Evolutionary conservation across 1,140 invertebrate species (phyloP).

Genomic region (Drosophila pachea): DNA sequence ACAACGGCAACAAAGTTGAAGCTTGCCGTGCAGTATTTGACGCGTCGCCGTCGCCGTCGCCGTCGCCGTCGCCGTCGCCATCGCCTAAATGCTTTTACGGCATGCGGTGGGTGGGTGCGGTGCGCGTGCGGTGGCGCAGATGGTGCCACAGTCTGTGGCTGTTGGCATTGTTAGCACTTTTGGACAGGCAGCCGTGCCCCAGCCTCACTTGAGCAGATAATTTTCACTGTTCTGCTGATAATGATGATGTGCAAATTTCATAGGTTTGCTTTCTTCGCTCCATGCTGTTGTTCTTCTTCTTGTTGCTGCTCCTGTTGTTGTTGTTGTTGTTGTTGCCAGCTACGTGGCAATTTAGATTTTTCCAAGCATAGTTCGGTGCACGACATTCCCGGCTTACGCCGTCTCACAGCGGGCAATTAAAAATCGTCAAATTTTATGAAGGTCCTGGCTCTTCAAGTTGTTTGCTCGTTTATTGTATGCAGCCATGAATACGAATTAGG

Average conservation of each 20-base stretch:
- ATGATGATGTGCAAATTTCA: conserved; percentile 73
- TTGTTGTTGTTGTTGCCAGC: conserved; percentile 24
- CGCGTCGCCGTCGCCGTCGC: conserved; percentile 64
- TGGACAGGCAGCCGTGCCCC: conserved; percentile 24
- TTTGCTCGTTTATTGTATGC: conserved; percentile 4
- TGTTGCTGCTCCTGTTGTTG: neutral
- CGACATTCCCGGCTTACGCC: conserved; percentile 38
- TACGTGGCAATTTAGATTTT: conserved; percentile 39
- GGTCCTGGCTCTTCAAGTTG: conserved; percentile 23
- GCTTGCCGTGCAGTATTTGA: conserved; percentile 70
- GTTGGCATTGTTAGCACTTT: conserved; percentile 46
- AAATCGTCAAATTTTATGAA: conserved; percentile 59
- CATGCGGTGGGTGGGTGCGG: conserved; percentile 1
- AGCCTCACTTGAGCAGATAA: conserved; percentile 70
- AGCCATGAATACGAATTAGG: conserved; percentile 39
- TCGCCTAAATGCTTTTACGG: conserved; percentile 60
- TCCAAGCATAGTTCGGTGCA: conserved; percentile 50
- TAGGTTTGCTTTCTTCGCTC: conserved; percentile 34
- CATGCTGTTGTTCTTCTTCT: neutral
- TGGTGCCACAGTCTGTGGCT: conserved; percentile 28
- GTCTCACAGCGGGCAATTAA: conserved; percentile 59
- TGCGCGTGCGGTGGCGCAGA: conserved; percentile 3
- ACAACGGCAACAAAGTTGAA: conserved; percentile 66
- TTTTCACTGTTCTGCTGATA: conserved; percentile 73
- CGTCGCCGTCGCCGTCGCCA: no score